These are phyloP conservation scores for Sander lucioperca DNA, from an alignment of 2,113 vertebrate genomes.

Conservation along the genomic window DNA sequence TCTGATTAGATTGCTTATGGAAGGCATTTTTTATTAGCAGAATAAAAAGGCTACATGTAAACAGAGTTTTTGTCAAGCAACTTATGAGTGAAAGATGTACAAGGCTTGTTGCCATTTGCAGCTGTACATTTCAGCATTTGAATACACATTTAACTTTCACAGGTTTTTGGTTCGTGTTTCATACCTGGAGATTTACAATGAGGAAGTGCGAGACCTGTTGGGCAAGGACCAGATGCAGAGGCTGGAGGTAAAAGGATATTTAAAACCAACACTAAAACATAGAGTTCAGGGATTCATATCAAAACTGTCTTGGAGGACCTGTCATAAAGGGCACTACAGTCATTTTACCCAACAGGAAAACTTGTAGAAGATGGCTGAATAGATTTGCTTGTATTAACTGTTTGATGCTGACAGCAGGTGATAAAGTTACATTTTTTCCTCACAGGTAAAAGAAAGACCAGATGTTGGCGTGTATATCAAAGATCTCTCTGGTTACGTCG, in stretches of 20 bases:
- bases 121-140: background rate
- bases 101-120: background rate
- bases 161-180: conserved; percentile 98
- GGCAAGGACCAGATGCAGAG: conserved; percentile 97
- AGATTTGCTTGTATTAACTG: background rate
- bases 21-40: background rate
- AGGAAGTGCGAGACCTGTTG: conserved; percentile 95
- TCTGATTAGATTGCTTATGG: too few relatives aligned
- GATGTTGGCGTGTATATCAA: conserved; percentile 99
- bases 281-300: background rate
- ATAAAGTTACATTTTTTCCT: background rate
- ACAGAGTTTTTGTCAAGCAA: background rate
- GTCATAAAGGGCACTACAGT: background rate
- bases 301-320: background rate
- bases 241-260: conserved; percentile 88
- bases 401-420: background rate
- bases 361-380: background rate
- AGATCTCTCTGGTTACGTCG: conserved; percentile 97
- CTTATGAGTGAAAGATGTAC: background rate
- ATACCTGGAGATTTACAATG: conserved; percentile 99
- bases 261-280: background rate
- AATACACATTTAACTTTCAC: conserved; percentile 10
- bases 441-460: conserved; percentile 97
- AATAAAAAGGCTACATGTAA: background rate
- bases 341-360: background rate